Base-by-base conservation (phyloP, 2,113 vertebrate species). In the Brachirus orientalis region DNA sequence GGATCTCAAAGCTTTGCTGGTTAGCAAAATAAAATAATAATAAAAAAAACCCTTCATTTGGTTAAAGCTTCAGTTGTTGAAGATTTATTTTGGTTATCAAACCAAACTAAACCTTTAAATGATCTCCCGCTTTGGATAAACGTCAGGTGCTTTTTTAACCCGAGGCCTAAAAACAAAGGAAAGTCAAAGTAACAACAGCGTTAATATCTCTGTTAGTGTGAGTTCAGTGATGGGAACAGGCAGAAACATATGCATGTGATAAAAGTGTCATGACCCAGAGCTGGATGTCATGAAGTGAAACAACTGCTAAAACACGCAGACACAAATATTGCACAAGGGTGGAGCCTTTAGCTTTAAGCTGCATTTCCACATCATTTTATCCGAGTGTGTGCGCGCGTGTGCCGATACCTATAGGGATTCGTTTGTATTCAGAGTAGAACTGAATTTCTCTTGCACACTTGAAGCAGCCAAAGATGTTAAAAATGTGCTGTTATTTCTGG, bases 1-100 rank as follows among this genome's bases (percentile, higher is more conserved):
- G 90, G 95, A 99, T 83, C 92, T 99, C 57, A 96, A 93, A 86
- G 93, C 94, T 60, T 82, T 99, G 80, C 80, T 99, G 88, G 97
- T 98, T 79, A 94, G 96, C 3, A 83, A 35, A 44, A 38, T 18
- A 9, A 8, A 18, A 11, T 13, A 19, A 13, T 16, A 5, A 41
- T n/a, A n/a, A n/a, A n/a, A n/a, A n/a, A n/a, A n/a, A n/a, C n/a
- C n/a, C n/a, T n/a, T n/a, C n/a, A n/a, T n/a, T n/a, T n/a, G n/a
- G n/a, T n/a, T n/a, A n/a, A n/a, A n/a, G n/a, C n/a, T n/a, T n/a
- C n/a, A n/a, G n/a, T n/a, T n/a, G n/a, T n/a, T n/a, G n/a, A n/a
- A n/a, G n/a, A n/a, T n/a, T n/a, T n/a, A n/a, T n/a, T n/a, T n/a
- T n/a, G 9, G 45, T 20, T 3, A 36, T 51, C 13, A 7, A 33